Conservation (phyloP, 2,888 invertebrate genomes). For the Nomada hirtipes region DNA sequence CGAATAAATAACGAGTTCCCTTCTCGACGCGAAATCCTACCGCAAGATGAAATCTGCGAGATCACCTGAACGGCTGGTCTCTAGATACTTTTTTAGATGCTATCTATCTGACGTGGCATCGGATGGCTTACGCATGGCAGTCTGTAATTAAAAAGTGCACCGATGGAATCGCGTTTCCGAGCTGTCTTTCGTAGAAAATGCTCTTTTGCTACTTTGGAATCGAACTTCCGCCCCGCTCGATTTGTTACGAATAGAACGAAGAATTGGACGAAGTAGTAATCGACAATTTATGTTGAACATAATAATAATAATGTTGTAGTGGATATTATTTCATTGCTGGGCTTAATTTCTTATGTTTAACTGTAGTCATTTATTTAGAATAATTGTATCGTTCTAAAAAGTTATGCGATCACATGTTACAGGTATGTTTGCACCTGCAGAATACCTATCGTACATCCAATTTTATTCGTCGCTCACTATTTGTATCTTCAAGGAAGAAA, state of each 20-base stretch:
- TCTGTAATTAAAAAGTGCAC: conserved; percentile 50
- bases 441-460: conserved; percentile 12
- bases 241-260: neutral
- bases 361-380: neutral
- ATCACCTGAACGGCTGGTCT: conserved; percentile 31
- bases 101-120: conserved; percentile 34
- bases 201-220: conserved; percentile 24
- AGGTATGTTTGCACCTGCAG: conserved; percentile 45
- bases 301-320: too few species aligned
- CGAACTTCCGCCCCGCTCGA: conserved; percentile 25
- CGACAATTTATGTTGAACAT: too few species aligned
- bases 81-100: conserved; percentile 29
- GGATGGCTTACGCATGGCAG: conserved; percentile 37
- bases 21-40: conserved; percentile 21
- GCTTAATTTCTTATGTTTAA: neutral
- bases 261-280: neutral
- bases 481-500: too few species aligned
- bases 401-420: conserved; percentile 16
- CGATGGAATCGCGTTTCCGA: conserved; percentile 39
- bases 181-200: conserved; percentile 7
- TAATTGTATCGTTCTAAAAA: conserved; percentile 4
- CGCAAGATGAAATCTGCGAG: conserved; percentile 32
- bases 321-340: too few species aligned
- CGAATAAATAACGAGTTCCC: conserved; percentile 35
- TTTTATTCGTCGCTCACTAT: too few species aligned